Conservation (phyloP, 2,888 invertebrate genomes). For the Tetrapedia diversipes region DNA sequence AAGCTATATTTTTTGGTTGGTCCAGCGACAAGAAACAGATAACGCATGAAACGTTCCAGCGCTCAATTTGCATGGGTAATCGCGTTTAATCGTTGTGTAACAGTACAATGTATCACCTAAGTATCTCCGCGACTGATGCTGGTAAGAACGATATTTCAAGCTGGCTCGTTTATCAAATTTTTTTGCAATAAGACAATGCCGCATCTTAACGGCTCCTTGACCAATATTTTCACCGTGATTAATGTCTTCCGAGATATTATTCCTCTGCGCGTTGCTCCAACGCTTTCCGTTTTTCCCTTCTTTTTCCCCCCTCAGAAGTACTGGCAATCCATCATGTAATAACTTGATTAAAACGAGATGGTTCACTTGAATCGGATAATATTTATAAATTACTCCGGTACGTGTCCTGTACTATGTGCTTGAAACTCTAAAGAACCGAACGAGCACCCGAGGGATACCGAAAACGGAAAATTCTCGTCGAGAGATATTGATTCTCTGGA, state of each 20-base stretch:
- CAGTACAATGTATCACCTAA: slow-evolving; percentile 27
- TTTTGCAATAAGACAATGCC: slow-evolving; percentile 32
- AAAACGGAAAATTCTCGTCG: too few species aligned
- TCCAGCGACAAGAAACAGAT: neutral
- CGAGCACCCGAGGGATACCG: too few species aligned
- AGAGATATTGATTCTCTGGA: too few species aligned
- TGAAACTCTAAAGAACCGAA: too few species aligned
- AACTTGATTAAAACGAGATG: neutral
- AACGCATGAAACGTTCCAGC: neutral
- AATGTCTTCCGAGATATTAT: slow-evolving; percentile 47
- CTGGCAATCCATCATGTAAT: neutral
- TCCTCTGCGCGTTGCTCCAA: slow-evolving; percentile 13
- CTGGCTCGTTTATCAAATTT: slow-evolving; percentile 51
- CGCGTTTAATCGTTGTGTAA: slow-evolving; percentile 33
- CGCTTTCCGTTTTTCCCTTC: slow-evolving; percentile 5
- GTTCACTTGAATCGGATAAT: neutral
- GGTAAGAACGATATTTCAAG: slow-evolving; percentile 36
- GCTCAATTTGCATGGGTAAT: slow-evolving; percentile 26
- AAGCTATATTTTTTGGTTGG: neutral
- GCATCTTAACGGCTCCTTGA: slow-evolving; percentile 53
- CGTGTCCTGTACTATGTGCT: too few species aligned
- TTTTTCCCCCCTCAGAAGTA: neutral
- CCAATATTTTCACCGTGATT: slow-evolving; percentile 53
- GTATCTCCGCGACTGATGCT: slow-evolving; percentile 2
- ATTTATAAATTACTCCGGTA: too few species aligned